Evolutionary conservation across 2,888 invertebrate genomes (phyloP).

Genomic region (Callimorpha dominula): DNA sequence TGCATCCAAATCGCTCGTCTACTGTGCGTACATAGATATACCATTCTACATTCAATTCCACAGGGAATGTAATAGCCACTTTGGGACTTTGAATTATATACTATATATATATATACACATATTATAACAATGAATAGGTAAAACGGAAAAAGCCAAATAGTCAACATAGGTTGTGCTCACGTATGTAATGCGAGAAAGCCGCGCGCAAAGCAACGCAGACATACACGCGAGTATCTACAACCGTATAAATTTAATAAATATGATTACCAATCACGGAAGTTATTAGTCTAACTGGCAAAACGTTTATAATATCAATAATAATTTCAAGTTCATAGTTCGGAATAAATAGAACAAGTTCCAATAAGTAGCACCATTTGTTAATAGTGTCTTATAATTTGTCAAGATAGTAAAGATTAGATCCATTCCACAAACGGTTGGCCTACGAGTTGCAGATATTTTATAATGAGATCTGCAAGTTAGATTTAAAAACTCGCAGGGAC

Average conservation of each 20-base stretch:
- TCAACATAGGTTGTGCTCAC: background rate
- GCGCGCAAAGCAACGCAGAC: background rate
- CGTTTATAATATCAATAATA: constrained; percentile 22
- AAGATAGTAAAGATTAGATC: constrained; percentile 36
- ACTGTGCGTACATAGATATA: background rate
- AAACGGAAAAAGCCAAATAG: background rate
- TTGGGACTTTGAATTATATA: constrained; percentile 34
- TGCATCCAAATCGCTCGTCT: no score
- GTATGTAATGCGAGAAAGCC: no score
- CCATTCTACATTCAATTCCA: constrained; percentile 47
- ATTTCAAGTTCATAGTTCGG: constrained; percentile 31
- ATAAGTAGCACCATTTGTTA: constrained; percentile 52
- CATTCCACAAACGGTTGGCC: constrained; percentile 28
- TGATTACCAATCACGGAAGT: background rate
- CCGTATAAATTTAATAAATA: background rate
- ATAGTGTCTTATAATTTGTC: constrained; percentile 37
- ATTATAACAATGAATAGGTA: background rate
- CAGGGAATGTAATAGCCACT: constrained; percentile 74
- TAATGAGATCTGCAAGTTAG: constrained; percentile 17
- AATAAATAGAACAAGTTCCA: constrained; percentile 30
- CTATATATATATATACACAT: background rate
- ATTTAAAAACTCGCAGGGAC: constrained; percentile 20
- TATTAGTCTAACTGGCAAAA: background rate
- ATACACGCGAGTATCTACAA: background rate
- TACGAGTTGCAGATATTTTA: constrained; percentile 10